phyloP scores from a whole-genome alignment of 2,113 vertebrate species.

The Aleadryas rufinucha region DNA sequence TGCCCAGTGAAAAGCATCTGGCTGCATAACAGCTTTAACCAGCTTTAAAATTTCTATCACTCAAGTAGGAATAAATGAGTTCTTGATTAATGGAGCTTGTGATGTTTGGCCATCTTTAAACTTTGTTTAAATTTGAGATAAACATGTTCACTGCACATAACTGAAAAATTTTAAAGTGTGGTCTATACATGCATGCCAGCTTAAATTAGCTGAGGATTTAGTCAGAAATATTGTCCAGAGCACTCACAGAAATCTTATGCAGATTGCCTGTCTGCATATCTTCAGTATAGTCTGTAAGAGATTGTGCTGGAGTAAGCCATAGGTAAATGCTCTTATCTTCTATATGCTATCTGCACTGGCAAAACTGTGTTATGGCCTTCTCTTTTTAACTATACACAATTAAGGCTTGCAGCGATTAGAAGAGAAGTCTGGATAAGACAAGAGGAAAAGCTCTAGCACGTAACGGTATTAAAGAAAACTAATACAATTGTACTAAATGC shows the following conservation, averaged over 20 bases:
- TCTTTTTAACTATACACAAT: not conserved
- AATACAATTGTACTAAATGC: not conserved
- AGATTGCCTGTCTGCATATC: not conserved
- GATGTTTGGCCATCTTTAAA: not conserved
- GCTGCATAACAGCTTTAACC: not conserved
- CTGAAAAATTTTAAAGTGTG: not conserved
- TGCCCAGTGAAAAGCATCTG: not conserved
- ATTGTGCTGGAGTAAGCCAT: not conserved
- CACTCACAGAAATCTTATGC: not conserved
- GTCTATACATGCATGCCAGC: not conserved
- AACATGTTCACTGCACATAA: not conserved
- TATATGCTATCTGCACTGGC: not conserved
- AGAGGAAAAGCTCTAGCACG: not conserved
- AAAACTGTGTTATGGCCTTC: not conserved
- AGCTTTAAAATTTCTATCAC: not conserved
- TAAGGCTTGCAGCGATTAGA: not conserved
- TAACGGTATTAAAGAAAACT: not conserved
- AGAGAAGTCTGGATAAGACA: not conserved
- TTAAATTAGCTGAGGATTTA: not conserved
- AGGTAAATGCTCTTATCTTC: conserved; percentile 10
- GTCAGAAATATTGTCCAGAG: conserved; percentile 7
- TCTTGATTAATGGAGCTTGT: not conserved
- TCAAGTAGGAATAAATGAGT: not conserved
- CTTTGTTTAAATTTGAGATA: not conserved
- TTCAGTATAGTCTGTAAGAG: not conserved